These are phyloP conservation scores for Catocala sponsa DNA, from an alignment of 2,888 invertebrate species.

Conservation along the genomic window DNA sequence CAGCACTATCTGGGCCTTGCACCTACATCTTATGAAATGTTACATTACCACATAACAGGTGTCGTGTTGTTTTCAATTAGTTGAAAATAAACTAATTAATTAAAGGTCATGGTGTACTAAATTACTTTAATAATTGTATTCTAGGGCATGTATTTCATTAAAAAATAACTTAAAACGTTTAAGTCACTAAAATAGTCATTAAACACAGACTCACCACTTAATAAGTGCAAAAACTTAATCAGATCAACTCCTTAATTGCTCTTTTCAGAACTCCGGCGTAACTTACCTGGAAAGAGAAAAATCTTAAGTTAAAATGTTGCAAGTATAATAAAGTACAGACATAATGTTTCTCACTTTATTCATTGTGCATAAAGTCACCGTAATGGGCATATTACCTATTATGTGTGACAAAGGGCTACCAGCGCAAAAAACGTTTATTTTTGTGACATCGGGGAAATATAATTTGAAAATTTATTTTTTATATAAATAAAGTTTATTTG, in stretches of 20 bases:
- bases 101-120: slow-evolving; percentile 18
- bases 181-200: slow-evolving; percentile 29
- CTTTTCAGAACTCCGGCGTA: slow-evolving; percentile 34
- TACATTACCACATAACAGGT: slow-evolving; percentile 40
- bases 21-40: slow-evolving; percentile 51
- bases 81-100: slow-evolving; percentile 25
- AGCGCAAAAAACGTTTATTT: background rate
- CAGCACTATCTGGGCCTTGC: slow-evolving; percentile 51
- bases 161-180: slow-evolving; percentile 9
- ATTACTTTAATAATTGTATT: background rate
- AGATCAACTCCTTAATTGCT: slow-evolving; percentile 37
- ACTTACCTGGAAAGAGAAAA: slow-evolving; percentile 69
- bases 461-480: background rate
- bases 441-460: background rate
- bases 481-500: background rate
- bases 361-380: slow-evolving; percentile 11
- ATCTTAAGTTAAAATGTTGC: slow-evolving; percentile 57
- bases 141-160: slow-evolving; percentile 19
- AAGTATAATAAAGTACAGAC: slow-evolving; percentile 26
- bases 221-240: slow-evolving; percentile 41
- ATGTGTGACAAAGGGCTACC: slow-evolving; percentile 2
- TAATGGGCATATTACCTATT: slow-evolving; percentile 3
- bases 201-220: slow-evolving; percentile 40
- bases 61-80: slow-evolving; percentile 34
- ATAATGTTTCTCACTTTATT: slow-evolving; percentile 24